phyloP scores from a whole-genome alignment of 2,113 vertebrate species.

The Anguilla rostrata region DNA sequence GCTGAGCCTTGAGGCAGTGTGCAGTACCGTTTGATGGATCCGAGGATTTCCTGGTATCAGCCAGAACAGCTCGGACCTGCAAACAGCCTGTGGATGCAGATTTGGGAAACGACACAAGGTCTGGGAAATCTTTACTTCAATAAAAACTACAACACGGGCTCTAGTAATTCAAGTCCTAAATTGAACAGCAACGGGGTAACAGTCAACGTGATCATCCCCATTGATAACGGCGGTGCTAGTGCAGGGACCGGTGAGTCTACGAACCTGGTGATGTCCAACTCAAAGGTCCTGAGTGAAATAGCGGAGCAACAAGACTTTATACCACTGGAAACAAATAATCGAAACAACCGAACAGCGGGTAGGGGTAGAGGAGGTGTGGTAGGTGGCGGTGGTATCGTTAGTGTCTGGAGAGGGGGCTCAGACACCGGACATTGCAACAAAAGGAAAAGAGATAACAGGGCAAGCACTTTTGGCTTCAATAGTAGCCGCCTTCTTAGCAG shows the following conservation, averaged over 20 bases:
- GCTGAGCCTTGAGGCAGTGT: constrained; percentile 57
- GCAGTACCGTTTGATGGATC: constrained; percentile 92
- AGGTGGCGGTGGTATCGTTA: constrained; percentile 17
- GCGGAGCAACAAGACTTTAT: constrained; percentile 65
- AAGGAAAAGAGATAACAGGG: constrained; percentile 75
- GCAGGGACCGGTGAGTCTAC: constrained; percentile 17
- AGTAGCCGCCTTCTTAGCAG: constrained; percentile 55
- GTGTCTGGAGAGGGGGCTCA: constrained; percentile 37
- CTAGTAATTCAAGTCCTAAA: constrained; percentile 57
- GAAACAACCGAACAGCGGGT: constrained; percentile 57
- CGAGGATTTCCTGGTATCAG: constrained; percentile 94
- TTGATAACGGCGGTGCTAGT: constrained; percentile 51
- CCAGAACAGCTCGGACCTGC: constrained; percentile 95
- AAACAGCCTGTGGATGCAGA: constrained; percentile 96
- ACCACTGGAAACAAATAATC: constrained; percentile 66
- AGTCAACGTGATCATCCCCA: constrained; percentile 61
- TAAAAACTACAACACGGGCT: constrained; percentile 71
- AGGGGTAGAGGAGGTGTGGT: constrained; percentile 33
- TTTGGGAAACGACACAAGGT: constrained; percentile 92
- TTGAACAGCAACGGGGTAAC: constrained; percentile 61
- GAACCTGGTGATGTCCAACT: constrained; percentile 39
- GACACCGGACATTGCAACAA: constrained; percentile 63
- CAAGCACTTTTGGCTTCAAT: constrained; percentile 76
- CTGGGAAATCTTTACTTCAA: constrained; percentile 84
- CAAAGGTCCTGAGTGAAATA: constrained; percentile 16